Conservation (phyloP, 1,140 invertebrate species). For the Megathymus violae region DNA sequence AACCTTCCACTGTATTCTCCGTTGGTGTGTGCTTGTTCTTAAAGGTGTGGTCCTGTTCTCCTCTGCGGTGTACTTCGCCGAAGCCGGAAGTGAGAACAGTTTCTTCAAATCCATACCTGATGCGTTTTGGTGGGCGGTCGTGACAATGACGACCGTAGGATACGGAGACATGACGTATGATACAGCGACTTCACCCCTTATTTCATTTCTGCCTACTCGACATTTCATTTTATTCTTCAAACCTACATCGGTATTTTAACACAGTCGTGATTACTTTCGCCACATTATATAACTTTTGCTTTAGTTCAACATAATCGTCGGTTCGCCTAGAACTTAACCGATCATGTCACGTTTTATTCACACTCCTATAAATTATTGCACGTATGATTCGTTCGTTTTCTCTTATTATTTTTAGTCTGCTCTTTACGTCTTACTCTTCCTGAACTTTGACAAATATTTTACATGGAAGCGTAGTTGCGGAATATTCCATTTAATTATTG, state of each 20-base stretch:
- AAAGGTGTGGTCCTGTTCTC: slow-evolving; percentile 99
- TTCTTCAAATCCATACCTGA: slow-evolving; percentile 99
- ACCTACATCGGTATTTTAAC: slow-evolving; percentile 70
- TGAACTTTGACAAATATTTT: slow-evolving; percentile 65
- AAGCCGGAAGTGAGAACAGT: slow-evolving; percentile 98
- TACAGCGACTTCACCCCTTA: slow-evolving; percentile 79
- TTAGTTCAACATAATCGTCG: slow-evolving; percentile 69
- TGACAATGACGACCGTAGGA: slow-evolving; percentile 99
- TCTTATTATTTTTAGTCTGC: slow-evolving; percentile 55
- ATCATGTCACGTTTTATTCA: slow-evolving; percentile 59
- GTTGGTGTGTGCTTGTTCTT: slow-evolving; percentile 85
- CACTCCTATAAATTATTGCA: slow-evolving; percentile 64
- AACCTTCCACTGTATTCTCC: slow-evolving; percentile 79
- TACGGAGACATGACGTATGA: slow-evolving; percentile 99
- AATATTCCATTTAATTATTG: slow-evolving; percentile 41
- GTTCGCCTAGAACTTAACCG: slow-evolving; percentile 71
- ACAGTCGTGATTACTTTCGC: slow-evolving; percentile 70
- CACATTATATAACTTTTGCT: slow-evolving; percentile 74
- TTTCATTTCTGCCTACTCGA: slow-evolving; percentile 75
- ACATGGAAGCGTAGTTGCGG: slow-evolving; percentile 71
- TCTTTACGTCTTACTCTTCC: slow-evolving; percentile 53
- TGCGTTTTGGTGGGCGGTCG: slow-evolving; percentile 99
- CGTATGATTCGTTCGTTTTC: slow-evolving; percentile 59
- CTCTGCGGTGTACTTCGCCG: slow-evolving; percentile 99
- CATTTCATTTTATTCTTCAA: slow-evolving; percentile 74